A percentile compares a stretch with the other conserved stretches of the same genome.
Conservation (phyloP, 2,113 vertebrate species). For the Trinectes maculatus region DNA sequence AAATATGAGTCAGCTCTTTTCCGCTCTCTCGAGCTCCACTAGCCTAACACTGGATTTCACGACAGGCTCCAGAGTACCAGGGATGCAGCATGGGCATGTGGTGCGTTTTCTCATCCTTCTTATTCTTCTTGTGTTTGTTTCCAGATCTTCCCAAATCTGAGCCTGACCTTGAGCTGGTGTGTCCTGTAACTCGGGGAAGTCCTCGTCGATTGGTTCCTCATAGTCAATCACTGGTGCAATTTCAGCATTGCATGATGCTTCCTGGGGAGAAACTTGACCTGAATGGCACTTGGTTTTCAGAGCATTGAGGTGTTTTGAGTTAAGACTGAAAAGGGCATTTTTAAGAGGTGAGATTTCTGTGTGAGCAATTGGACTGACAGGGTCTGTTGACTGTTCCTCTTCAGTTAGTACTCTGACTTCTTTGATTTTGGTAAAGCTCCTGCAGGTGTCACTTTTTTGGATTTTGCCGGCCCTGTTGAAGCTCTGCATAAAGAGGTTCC, state of each 20-base stretch:
- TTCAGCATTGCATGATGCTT: neutral
- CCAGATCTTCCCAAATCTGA: slow-evolving; percentile 13
- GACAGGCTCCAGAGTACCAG: neutral
- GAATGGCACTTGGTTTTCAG: neutral
- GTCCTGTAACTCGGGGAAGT: slow-evolving; percentile 22
- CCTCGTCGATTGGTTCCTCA: slow-evolving; percentile 58
- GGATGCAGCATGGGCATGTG: slow-evolving; percentile 62
- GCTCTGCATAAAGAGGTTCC: neutral
- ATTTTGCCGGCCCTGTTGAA: neutral
- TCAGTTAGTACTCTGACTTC: neutral
- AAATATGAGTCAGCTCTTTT: neutral
- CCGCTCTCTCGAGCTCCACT: slow-evolving; percentile 4
- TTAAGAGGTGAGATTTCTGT: neutral
- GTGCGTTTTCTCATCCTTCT: slow-evolving; percentile 65
- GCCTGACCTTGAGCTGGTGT: neutral
- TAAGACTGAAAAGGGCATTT: neutral
- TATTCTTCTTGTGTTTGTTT: slow-evolving; percentile 23
- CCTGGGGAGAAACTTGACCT: neutral
- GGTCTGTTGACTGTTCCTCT: neutral
- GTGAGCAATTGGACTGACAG: neutral
- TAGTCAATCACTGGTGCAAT: slow-evolving; percentile 10
- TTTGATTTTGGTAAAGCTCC: too few species aligned
- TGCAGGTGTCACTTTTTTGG: neutral
- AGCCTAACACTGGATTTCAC: slow-evolving; percentile 1
- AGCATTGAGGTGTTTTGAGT: neutral